Conservation (phyloP, 2,797 vertebrate species). For the Tenualosa ilisha region DNA sequence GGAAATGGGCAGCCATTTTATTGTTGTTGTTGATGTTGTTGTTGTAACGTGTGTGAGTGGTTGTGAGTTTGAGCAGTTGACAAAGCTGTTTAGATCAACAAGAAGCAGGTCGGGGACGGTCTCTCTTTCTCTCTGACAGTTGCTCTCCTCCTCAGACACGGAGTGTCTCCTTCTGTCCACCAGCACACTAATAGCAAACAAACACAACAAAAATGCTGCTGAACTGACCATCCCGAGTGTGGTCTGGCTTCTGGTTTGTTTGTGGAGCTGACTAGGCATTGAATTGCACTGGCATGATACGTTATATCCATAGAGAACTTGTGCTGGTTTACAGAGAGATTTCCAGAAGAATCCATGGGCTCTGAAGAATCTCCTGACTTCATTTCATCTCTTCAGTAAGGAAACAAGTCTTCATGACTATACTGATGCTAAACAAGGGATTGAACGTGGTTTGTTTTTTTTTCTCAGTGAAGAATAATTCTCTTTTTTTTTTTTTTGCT, state of each 20-base stretch:
- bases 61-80: not conserved
- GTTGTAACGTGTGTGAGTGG: not conserved
- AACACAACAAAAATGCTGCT: not conserved
- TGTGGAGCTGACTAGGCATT: not conserved
- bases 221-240: not conserved
- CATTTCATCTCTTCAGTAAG: slow-evolving; percentile 1
- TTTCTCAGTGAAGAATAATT: not conserved
- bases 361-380: not conserved
- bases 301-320: not conserved
- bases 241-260: not conserved
- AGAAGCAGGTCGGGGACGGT: not conserved
- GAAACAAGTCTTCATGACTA: not conserved
- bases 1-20: slow-evolving; percentile 37
- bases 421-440: not conserved
- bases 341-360: not conserved
- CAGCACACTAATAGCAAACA: not conserved
- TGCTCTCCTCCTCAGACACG: not conserved
- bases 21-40: not conserved
- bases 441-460: too few species aligned
- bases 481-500: not conserved
- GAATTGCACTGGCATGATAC: not conserved
- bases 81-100: not conserved
- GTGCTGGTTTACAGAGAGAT: not conserved
- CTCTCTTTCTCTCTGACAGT: not conserved
- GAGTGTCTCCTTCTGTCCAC: not conserved